A percentile compares a stretch with the other conserved stretches of the same genome.
phyloP scores from a whole-genome alignment of 2,113 vertebrate genomes.

The Atlantisia rogersi region DNA sequence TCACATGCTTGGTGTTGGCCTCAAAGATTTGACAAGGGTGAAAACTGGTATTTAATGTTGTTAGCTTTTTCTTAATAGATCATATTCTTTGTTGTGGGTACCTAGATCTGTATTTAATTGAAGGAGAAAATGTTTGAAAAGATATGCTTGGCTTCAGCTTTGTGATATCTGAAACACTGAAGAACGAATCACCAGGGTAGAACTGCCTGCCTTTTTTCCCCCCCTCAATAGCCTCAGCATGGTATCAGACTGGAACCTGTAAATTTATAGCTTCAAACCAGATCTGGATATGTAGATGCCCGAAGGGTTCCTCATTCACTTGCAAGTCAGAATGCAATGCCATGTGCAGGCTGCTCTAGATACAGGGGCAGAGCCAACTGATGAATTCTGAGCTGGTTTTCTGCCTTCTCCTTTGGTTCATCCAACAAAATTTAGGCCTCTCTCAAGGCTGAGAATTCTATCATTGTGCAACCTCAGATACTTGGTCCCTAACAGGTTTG shows the following conservation, averaged over 20 bases:
- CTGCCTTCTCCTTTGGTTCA: background rate
- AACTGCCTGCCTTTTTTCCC: background rate
- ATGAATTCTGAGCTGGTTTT: background rate
- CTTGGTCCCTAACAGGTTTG: background rate
- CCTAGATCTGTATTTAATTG: conserved; percentile 22
- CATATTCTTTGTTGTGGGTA: background rate
- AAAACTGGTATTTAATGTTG: background rate
- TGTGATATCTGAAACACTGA: background rate
- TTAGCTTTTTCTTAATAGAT: background rate
- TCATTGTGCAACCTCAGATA: background rate
- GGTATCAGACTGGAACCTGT: conserved; percentile 7
- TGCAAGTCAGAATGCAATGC: background rate
- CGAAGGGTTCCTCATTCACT: background rate
- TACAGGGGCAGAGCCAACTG: background rate
- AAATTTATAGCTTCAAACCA: background rate
- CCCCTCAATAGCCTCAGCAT: background rate
- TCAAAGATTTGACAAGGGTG: background rate
- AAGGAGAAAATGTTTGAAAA: conserved; percentile 19
- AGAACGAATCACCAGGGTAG: conserved; percentile 17
- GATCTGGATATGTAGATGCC: background rate
- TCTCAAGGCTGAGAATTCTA: background rate
- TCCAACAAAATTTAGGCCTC: background rate
- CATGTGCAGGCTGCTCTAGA: background rate
- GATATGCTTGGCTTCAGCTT: background rate
- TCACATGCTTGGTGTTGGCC: background rate